Base-by-base conservation (phyloP, 2,888 invertebrate species). In the Notodonta dromedarius region DNA sequence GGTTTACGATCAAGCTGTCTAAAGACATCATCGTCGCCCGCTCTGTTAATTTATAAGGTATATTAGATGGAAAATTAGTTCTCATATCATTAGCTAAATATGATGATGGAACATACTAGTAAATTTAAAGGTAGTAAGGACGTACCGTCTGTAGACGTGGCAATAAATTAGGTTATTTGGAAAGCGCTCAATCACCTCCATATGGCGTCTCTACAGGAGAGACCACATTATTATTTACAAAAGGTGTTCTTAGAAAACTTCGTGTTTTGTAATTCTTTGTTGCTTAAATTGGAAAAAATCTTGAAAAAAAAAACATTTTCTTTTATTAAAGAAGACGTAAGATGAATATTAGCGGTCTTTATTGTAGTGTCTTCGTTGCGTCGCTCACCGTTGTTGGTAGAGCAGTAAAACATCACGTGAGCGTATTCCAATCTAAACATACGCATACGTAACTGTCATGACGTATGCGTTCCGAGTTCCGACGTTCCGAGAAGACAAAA, bases 1-100 rank as follows among this genome's bases (percentile, higher is more conserved):
- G 60, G 61, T 71, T 66, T 71, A 67, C 69, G 63, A 69, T 63
- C 57, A 59, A 60, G 61, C 66, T 61, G 61, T 58, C 65, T 61
- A 54, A 56, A 54, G 39, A 56, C 56, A 62, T 54, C 53, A 40
- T 50, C 58, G 54, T 51, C 53, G 61, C 42, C 53, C 56, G 51
- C 44, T 66, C 53, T 69, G 63, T 63, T 63, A 59, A 64, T 71
- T 61, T 63, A 58, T 53, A 50, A 39, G 58, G 61, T 61, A 62
- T 62, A 62, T 63, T 56, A 62, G 53, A 51, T 54, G 48, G 54
- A 61, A 58, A 60, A 65, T 62, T 57, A n/a, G 48, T 55, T 54
- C 48, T 54, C 46, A 54, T 54, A 24, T 35, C 35, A 35, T 35
- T 35, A 35, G 35, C 35, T 3, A 42, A 42, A 42, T 42, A 42